A percentile compares a stretch with the other conserved stretches of the same genome.
phyloP scores from a whole-genome alignment of 2,888 invertebrate species.

The Epirrita christyi region DNA sequence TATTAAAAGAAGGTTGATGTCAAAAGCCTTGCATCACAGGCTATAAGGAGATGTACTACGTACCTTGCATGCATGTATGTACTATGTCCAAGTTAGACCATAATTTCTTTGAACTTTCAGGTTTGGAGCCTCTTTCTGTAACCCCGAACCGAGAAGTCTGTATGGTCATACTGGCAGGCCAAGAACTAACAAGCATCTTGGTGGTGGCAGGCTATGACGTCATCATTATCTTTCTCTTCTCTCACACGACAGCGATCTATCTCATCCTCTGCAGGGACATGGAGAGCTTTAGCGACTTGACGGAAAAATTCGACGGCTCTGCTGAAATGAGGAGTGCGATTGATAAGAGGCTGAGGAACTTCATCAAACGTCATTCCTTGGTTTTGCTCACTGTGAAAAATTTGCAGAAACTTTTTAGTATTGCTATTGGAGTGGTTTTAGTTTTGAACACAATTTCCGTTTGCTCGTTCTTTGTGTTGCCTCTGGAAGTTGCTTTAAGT shows the following conservation, averaged over 20 bases:
- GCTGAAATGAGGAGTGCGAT: slow-evolving; percentile 29
- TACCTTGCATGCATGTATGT: too few species aligned
- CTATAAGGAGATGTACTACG: too few species aligned
- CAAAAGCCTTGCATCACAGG: too few species aligned
- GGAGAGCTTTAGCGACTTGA: slow-evolving; percentile 31
- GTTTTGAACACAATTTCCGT: slow-evolving; percentile 44
- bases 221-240: slow-evolving; percentile 47
- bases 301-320: slow-evolving; percentile 26
- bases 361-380: slow-evolving; percentile 42
- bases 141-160: slow-evolving; percentile 46
- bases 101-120: slow-evolving; percentile 28
- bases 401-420: slow-evolving; percentile 45
- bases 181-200: slow-evolving; percentile 45
- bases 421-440: slow-evolving; percentile 45
- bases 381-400: slow-evolving; percentile 45
- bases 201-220: slow-evolving; percentile 45
- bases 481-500: slow-evolving; percentile 44
- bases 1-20: too few species aligned
- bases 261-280: slow-evolving; percentile 47
- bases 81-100: not conserved
- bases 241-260: slow-evolving; percentile 49
- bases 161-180: slow-evolving; percentile 41
- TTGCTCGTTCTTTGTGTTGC: slow-evolving; percentile 51
- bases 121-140: slow-evolving; percentile 38
- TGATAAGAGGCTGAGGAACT: slow-evolving; percentile 37